These are phyloP conservation scores for Sakesphorus luctuosus DNA, from an alignment of 2,113 vertebrate genomes.

Conservation along the genomic window DNA sequence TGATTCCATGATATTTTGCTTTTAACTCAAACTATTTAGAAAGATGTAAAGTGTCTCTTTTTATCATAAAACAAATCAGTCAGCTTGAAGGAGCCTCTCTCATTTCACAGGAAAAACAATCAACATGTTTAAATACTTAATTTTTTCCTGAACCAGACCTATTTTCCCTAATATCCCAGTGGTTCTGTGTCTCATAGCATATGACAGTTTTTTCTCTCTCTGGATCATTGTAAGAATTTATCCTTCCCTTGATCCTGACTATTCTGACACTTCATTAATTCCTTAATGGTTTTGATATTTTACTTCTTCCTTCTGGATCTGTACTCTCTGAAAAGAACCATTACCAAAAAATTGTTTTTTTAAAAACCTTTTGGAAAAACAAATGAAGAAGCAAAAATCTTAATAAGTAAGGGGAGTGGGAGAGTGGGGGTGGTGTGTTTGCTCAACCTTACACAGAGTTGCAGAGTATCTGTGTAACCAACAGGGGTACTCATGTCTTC, in stretches of 20 bases:
- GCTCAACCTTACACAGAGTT: neutral
- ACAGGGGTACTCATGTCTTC: neutral
- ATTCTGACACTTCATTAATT: neutral
- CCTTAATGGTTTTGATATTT: neutral
- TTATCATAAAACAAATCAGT: neutral
- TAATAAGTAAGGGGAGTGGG: neutral
- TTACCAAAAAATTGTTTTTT: accelerated
- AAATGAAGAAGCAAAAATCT: neutral
- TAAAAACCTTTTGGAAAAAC: neutral
- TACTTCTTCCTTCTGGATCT: neutral
- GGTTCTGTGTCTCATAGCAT: neutral
- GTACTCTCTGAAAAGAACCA: neutral
- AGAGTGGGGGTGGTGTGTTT: neutral
- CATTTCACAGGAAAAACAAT: neutral
- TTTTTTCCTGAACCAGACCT: neutral
- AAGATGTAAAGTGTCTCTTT: neutral
- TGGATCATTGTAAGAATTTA: neutral
- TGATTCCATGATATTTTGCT: neutral
- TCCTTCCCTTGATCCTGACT: constrained; percentile 13
- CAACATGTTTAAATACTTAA: neutral
- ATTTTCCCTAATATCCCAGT: neutral
- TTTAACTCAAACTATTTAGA: neutral
- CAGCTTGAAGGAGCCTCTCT: neutral
- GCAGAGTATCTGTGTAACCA: neutral
- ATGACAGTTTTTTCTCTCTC: neutral